Evolutionary conservation across 2,113 vertebrate genomes (phyloP).

Genomic region (Ellobius talpinus): DNA sequence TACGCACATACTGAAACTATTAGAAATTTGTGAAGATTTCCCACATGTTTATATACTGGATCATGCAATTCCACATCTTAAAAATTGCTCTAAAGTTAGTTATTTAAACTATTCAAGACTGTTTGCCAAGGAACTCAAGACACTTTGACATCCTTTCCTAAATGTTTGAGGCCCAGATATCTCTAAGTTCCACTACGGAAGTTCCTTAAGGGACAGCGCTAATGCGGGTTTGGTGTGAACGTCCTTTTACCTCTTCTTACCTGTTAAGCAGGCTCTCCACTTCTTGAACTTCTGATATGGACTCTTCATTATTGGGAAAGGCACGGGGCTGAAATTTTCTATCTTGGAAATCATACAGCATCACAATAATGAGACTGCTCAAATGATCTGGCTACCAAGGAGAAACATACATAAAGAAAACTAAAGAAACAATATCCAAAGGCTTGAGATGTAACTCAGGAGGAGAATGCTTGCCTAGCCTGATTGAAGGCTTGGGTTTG

Average conservation of each 20-base stretch:
- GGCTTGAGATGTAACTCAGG: background rate
- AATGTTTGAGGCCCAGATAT: background rate
- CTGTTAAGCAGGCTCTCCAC: slow-evolving; percentile 89
- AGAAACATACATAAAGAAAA: slow-evolving; percentile 62
- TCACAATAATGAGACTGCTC: slow-evolving; percentile 92
- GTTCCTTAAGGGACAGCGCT: slow-evolving; percentile 21
- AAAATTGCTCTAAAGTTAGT: slow-evolving; percentile 45
- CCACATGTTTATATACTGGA: background rate
- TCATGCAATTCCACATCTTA: slow-evolving; percentile 40
- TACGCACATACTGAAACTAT: slow-evolving; percentile 19
- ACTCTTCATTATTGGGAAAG: slow-evolving; percentile 73
- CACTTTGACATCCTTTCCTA: slow-evolving; percentile 24
- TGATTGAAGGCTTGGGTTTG: background rate
- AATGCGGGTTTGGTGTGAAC: slow-evolving; percentile 17
- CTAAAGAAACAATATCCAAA: slow-evolving; percentile 16
- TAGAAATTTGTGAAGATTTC: slow-evolving; percentile 46
- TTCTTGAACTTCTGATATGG: slow-evolving; percentile 89
- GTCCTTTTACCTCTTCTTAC: slow-evolving; percentile 80
- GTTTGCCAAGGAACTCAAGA: slow-evolving; percentile 39
- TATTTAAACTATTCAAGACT: slow-evolving; percentile 30
- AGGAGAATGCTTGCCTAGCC: background rate
- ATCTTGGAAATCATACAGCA: slow-evolving; percentile 94
- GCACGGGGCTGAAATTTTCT: slow-evolving; percentile 90
- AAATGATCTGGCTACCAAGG: slow-evolving; percentile 89
- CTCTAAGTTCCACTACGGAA: background rate